Conservation (phyloP, 2,113 vertebrate genomes). For the Sminthopsis crassicaudata region DNA sequence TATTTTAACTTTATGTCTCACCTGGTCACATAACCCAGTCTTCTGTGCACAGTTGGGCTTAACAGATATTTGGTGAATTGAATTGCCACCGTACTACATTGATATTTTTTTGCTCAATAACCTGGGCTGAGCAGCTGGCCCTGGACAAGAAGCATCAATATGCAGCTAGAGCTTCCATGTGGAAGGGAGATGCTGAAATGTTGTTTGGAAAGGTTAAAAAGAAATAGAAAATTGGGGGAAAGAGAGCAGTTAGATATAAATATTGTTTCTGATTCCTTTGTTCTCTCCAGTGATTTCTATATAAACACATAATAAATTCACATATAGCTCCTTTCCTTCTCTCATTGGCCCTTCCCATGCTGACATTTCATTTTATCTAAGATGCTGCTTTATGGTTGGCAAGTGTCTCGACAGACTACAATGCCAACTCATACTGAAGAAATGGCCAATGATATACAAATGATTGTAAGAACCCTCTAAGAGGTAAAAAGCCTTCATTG, state of each 20-base stretch:
- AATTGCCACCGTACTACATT: background rate
- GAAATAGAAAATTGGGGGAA: background rate
- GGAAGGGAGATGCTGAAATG: background rate
- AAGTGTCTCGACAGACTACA: background rate
- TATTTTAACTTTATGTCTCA: background rate
- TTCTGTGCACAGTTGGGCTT: background rate
- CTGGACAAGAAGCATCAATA: background rate
- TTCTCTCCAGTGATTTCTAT: background rate
- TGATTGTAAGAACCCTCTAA: no score
- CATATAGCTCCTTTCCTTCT: background rate
- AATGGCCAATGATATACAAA: background rate
- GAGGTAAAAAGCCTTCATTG: background rate
- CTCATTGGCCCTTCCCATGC: background rate
- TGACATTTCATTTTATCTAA: background rate
- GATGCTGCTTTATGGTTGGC: background rate
- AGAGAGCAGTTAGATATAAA: background rate
- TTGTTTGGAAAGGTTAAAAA: background rate
- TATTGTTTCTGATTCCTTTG: background rate
- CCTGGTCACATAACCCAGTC: background rate
- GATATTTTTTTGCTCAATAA: background rate
- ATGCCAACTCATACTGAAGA: background rate
- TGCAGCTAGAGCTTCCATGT: background rate
- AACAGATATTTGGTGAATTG: background rate
- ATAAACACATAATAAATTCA: background rate
- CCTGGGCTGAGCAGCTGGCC: background rate